Conservation (phyloP, 1,140 invertebrate species). For the Drosophila watanabei region DNA sequence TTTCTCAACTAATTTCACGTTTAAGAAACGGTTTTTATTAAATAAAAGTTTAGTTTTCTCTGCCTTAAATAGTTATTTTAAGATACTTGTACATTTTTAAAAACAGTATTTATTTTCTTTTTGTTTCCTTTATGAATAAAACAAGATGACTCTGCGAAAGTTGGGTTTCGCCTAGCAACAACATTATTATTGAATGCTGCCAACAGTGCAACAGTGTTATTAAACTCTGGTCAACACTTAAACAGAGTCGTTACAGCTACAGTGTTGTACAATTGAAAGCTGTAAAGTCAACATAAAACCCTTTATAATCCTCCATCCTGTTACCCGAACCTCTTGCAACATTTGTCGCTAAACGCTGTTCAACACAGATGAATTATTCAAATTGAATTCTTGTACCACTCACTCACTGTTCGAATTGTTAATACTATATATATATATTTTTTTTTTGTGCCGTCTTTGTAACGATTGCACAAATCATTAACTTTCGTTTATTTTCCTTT, state of each 20-base stretch:
- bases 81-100: background rate
- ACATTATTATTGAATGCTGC: background rate
- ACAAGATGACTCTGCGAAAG: background rate
- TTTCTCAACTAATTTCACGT: background rate
- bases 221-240: background rate
- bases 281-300: background rate
- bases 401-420: slow-evolving; percentile 79
- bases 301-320: background rate
- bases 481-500: slow-evolving; percentile 43
- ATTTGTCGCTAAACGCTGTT: slow-evolving; percentile 77
- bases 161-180: background rate
- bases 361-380: slow-evolving; percentile 65
- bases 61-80: too few relatives aligned
- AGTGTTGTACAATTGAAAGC: background rate
- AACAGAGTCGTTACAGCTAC: background rate
- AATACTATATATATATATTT: slow-evolving; percentile 24
- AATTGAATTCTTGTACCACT: slow-evolving; percentile 81
- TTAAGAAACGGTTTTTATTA: too few relatives aligned
- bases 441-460: slow-evolving; percentile 28
- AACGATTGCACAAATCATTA: slow-evolving; percentile 31
- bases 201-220: slow-evolving; percentile 1
- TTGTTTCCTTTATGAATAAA: background rate
- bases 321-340: slow-evolving; percentile 33
- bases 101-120: background rate
- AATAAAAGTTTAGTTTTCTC: too few relatives aligned